Conservation (phyloP, 2,113 vertebrate species). For the Nymphicus hollandicus region DNA sequence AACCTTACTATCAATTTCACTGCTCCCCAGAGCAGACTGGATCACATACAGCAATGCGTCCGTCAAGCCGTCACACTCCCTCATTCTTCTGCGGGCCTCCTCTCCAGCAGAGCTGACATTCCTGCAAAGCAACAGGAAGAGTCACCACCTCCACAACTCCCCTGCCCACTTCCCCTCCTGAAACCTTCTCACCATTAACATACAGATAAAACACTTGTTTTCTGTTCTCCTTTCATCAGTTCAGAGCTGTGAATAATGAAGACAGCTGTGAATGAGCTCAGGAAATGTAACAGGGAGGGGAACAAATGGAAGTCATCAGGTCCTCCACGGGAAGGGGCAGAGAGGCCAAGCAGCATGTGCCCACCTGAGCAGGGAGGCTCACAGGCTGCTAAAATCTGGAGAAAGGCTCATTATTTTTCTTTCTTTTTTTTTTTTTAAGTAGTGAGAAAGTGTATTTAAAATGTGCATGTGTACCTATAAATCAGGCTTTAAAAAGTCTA, state of each 20-base stretch:
- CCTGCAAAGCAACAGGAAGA: slow-evolving; percentile 78
- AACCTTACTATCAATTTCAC: slow-evolving; percentile 99
- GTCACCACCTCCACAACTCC: neutral
- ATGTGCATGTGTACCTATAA: neutral
- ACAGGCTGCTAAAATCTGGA: neutral
- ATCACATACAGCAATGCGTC: slow-evolving; percentile 96
- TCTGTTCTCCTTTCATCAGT: neutral
- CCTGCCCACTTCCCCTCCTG: neutral
- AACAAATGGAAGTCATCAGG: neutral
- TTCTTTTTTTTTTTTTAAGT: neutral
- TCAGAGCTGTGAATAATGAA: slow-evolving; percentile 29
- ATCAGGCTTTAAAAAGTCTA: neutral
- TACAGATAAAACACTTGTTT: neutral
- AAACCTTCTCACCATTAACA: neutral
- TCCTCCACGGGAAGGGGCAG: neutral
- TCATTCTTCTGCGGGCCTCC: slow-evolving; percentile 95
- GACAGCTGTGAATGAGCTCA: slow-evolving; percentile 3
- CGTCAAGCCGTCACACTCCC: slow-evolving; percentile 96
- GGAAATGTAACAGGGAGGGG: neutral
- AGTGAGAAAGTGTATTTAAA: neutral
- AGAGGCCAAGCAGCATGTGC: neutral
- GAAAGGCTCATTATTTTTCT: neutral
- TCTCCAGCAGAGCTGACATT: slow-evolving; percentile 98
- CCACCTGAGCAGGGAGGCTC: neutral
- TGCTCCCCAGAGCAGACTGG: slow-evolving; percentile 96